phyloP scores from a whole-genome alignment of 2,888 invertebrate genomes.

The Ectemnius continuus region DNA sequence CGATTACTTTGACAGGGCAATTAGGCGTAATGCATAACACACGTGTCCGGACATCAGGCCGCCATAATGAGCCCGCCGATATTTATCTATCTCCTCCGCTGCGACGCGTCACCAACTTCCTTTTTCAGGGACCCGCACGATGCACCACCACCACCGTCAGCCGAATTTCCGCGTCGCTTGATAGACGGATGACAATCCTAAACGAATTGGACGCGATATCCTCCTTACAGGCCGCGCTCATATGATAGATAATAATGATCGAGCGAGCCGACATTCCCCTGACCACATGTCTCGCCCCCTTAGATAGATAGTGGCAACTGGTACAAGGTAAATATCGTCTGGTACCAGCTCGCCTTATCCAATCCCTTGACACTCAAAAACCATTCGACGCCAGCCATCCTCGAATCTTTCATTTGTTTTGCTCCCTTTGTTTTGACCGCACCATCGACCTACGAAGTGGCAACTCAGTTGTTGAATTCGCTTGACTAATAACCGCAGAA shows the following conservation, averaged over 20 bases:
- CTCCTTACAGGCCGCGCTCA: slow-evolving; percentile 22
- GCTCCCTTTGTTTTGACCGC: too few species aligned
- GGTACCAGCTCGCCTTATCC: neutral
- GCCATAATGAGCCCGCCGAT: slow-evolving; percentile 41
- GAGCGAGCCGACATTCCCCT: slow-evolving; percentile 44
- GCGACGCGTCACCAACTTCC: slow-evolving; percentile 22
- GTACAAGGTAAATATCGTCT: slow-evolving; percentile 11
- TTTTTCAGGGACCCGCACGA: neutral
- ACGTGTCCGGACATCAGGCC: slow-evolving; percentile 21
- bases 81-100: slow-evolving; percentile 43
- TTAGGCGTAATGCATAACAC: slow-evolving; percentile 46
- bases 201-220: slow-evolving; percentile 54
- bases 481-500: too few species aligned
- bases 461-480: too few species aligned
- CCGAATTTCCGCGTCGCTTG: slow-evolving; percentile 32
- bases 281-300: slow-evolving; percentile 6
- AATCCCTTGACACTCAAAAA: too few species aligned
- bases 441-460: too few species aligned
- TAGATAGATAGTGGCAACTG: neutral
- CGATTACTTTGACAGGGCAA: slow-evolving; percentile 29
- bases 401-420: too few species aligned
- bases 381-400: too few species aligned
- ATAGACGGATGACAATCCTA: slow-evolving; percentile 50
- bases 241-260: slow-evolving; percentile 60
- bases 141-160: slow-evolving; percentile 25